Evolutionary conservation across 1,140 invertebrate species (phyloP).

Genomic region (Brachionus plicatilis): DNA sequence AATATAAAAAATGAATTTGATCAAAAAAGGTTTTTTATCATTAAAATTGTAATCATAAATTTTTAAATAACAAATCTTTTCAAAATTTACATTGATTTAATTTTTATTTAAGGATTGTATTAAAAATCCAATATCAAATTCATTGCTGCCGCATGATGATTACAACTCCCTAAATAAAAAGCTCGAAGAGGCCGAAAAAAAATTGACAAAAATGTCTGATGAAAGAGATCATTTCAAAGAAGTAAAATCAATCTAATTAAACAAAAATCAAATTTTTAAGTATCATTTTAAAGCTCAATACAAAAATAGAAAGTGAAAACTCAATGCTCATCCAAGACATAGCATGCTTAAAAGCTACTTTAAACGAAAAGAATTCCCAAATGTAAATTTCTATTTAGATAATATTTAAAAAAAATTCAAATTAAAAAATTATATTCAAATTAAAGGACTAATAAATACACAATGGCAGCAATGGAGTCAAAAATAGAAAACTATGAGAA

Average conservation of each 20-base stretch:
- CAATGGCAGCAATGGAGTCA: conserved; percentile 51
- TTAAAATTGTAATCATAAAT: too few species aligned
- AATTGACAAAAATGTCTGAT: neutral
- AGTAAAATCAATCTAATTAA: neutral
- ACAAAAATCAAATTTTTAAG: neutral
- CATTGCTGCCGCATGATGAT: neutral
- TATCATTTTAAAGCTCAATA: neutral
- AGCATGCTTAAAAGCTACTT: neutral
- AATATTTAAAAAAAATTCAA: neutral
- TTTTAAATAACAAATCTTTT: too few species aligned
- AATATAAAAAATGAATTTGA: too few species aligned
- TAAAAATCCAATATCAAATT: neutral
- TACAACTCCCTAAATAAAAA: neutral
- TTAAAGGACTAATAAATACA: conserved; percentile 49
- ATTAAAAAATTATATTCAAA: neutral
- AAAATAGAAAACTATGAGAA: conserved; percentile 50
- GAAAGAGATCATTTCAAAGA: neutral
- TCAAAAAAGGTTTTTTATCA: too few species aligned
- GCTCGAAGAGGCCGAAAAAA: neutral
- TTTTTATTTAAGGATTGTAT: neutral
- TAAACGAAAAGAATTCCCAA: conserved; percentile 33
- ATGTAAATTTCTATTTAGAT: neutral
- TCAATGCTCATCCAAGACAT: conserved; percentile 19
- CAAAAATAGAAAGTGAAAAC: conserved; percentile 39
- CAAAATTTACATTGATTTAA: too few species aligned